Evolutionary conservation across 2,113 vertebrate species (phyloP).

Genomic region (Micromys minutus): DNA sequence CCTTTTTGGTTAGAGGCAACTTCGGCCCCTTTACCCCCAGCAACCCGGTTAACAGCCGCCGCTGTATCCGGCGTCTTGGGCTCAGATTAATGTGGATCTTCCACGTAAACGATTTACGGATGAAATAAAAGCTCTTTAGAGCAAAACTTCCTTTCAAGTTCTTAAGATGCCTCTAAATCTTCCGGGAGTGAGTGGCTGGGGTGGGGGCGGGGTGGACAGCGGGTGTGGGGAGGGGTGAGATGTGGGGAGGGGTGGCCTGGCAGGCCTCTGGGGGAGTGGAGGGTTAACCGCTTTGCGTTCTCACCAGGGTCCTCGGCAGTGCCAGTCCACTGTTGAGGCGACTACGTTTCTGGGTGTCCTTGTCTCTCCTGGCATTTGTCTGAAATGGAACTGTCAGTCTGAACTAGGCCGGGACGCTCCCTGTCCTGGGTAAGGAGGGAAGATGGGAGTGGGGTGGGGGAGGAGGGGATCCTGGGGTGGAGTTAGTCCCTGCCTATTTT

Average conservation of each 20-base stretch:
- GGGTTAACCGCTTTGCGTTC: slow-evolving; percentile 56
- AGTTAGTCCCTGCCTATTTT: slow-evolving; percentile 88
- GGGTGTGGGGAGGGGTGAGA: background rate
- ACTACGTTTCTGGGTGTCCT: slow-evolving; percentile 62
- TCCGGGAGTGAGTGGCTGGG: slow-evolving; percentile 45
- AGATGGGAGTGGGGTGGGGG: slow-evolving; percentile 79
- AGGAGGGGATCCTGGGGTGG: slow-evolving; percentile 87
- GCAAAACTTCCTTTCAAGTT: slow-evolving; percentile 74
- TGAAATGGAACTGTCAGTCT: slow-evolving; percentile 76
- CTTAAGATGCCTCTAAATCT: slow-evolving; percentile 69
- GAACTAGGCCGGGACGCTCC: slow-evolving; percentile 83
- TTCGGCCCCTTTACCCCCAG: background rate
- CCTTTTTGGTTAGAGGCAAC: background rate
- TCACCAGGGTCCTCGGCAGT: slow-evolving; percentile 76
- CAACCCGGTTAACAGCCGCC: slow-evolving; percentile 31
- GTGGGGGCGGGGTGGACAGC: slow-evolving; percentile 30
- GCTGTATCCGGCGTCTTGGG: slow-evolving; percentile 47
- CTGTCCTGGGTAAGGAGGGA: slow-evolving; percentile 76
- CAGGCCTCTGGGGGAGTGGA: background rate
- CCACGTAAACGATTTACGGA: slow-evolving; percentile 69
- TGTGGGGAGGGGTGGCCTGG: background rate
- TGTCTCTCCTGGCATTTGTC: slow-evolving; percentile 61
- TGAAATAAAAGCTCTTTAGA: slow-evolving; percentile 77
- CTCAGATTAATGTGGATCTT: slow-evolving; percentile 62
- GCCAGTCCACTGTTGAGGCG: slow-evolving; percentile 66